Conservation (phyloP, 2,888 invertebrate species). For the Cactoblastis cactorum region DNA sequence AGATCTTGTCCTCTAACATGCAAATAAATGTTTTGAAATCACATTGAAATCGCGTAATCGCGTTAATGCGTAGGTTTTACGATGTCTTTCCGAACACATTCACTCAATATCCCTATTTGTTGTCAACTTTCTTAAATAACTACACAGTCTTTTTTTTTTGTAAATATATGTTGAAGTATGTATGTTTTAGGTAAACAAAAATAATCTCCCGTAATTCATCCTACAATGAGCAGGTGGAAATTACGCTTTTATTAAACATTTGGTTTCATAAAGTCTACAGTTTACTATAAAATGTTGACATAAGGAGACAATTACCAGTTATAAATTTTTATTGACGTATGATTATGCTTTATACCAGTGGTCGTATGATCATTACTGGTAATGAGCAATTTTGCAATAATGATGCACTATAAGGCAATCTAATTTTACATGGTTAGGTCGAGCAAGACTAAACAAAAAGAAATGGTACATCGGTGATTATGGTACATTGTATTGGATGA, state of each 20-base stretch:
- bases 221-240: slow-evolving; percentile 55
- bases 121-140: too few species aligned
- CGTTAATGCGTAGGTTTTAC: background rate
- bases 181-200: background rate
- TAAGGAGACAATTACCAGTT: slow-evolving; percentile 34
- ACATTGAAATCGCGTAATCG: background rate
- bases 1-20: slow-evolving; percentile 31
- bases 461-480: slow-evolving; percentile 11
- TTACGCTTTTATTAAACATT: slow-evolving; percentile 48
- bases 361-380: slow-evolving; percentile 24
- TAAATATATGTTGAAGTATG: background rate
- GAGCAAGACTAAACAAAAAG: slow-evolving; percentile 19
- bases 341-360: slow-evolving; percentile 20
- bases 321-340: slow-evolving; percentile 20
- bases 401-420: slow-evolving; percentile 21
- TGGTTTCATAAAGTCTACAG: slow-evolving; percentile 38
- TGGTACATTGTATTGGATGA: slow-evolving; percentile 25
- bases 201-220: slow-evolving; percentile 21
- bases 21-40: slow-evolving; percentile 20
- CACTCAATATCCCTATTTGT: background rate
- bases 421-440: slow-evolving; percentile 21
- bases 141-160: too few species aligned
- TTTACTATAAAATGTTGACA: slow-evolving; percentile 40
- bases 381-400: slow-evolving; percentile 24
- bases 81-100: background rate